Evolutionary conservation across 2,888 invertebrate species (phyloP).

Genomic region (Dinocampus coccinellae): DNA sequence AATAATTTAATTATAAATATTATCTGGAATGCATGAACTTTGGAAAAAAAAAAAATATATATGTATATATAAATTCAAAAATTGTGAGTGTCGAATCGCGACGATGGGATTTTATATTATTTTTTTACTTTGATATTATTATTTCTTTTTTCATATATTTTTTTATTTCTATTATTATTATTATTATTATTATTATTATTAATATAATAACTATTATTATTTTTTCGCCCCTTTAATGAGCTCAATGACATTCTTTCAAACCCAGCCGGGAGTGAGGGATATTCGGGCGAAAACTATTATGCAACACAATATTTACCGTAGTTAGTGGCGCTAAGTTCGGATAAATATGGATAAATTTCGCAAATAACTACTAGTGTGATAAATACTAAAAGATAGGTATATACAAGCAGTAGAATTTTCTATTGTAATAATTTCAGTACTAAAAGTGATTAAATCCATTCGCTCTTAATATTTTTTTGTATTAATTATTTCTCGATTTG

Average conservation of each 20-base stretch:
- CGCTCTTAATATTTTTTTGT: slow-evolving; percentile 46
- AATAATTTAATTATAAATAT: neutral
- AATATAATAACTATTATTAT: too few species aligned
- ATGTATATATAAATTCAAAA: neutral
- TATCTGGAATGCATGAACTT: too few species aligned
- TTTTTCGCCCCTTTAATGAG: slow-evolving; percentile 67
- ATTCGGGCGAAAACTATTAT: slow-evolving; percentile 39
- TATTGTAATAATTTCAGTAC: slow-evolving; percentile 43
- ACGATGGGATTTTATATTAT: neutral
- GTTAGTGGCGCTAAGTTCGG: slow-evolving; percentile 59
- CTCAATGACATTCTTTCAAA: slow-evolving; percentile 63
- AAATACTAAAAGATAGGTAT: slow-evolving; percentile 54
- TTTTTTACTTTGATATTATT: slow-evolving; percentile 11
- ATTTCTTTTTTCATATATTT: neutral
- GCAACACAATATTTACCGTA: slow-evolving; percentile 56
- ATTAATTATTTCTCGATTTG: neutral
- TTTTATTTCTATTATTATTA: too few species aligned
- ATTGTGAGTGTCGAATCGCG: neutral
- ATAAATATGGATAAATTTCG: slow-evolving; percentile 49
- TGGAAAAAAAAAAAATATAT: neutral
- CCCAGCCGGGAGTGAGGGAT: slow-evolving; percentile 65
- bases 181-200: too few species aligned
- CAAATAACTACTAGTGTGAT: slow-evolving; percentile 59
- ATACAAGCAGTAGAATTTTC: slow-evolving; percentile 67
- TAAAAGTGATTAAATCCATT: slow-evolving; percentile 45